Evolutionary conservation across 2,113 vertebrate genomes (phyloP).

Genomic region (Leptobrachium ailaonicum): DNA sequence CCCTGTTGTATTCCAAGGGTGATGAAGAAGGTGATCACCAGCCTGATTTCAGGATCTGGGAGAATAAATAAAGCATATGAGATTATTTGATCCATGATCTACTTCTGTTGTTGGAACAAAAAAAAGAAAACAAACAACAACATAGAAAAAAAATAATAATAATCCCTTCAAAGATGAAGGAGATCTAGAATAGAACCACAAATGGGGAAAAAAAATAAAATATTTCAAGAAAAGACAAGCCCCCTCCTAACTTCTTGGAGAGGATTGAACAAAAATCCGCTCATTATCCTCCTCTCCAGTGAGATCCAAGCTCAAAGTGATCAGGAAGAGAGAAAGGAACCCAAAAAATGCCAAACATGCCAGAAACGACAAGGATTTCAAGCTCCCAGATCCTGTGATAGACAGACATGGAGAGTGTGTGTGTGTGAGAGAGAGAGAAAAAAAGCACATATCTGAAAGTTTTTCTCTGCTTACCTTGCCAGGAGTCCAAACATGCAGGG

Average conservation of each 20-base stretch:
- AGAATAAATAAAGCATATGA: not conserved
- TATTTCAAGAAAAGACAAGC: slow-evolving; percentile 5
- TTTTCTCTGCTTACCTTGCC: slow-evolving; percentile 44
- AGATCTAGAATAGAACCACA: not conserved
- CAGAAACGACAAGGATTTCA: slow-evolving; percentile 43
- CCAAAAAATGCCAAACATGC: slow-evolving; percentile 50
- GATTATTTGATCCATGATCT: slow-evolving; percentile 11
- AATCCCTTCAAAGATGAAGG: not conserved
- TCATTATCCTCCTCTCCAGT: slow-evolving; percentile 21
- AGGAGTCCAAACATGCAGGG: slow-evolving; percentile 4
- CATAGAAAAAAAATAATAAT: too few relatives aligned
- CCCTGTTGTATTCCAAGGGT: not conserved
- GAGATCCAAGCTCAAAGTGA: slow-evolving; percentile 36
- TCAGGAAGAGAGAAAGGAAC: slow-evolving; percentile 49
- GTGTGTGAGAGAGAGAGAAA: not conserved
- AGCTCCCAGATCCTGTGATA: slow-evolving; percentile 44
- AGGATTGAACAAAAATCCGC: slow-evolving; percentile 9
- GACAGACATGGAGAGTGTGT: slow-evolving; percentile 19
- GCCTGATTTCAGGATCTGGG: not conserved
- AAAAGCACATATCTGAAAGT: slow-evolving; percentile 22
- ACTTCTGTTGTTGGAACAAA: not conserved
- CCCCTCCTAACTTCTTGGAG: slow-evolving; percentile 13
- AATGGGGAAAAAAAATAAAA: not conserved
- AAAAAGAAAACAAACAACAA: not conserved
- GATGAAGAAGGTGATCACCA: too few relatives aligned